Evolutionary conservation across 2,797 vertebrate species (phyloP).

Genomic region (Odontamblyopus rebecca): DNA sequence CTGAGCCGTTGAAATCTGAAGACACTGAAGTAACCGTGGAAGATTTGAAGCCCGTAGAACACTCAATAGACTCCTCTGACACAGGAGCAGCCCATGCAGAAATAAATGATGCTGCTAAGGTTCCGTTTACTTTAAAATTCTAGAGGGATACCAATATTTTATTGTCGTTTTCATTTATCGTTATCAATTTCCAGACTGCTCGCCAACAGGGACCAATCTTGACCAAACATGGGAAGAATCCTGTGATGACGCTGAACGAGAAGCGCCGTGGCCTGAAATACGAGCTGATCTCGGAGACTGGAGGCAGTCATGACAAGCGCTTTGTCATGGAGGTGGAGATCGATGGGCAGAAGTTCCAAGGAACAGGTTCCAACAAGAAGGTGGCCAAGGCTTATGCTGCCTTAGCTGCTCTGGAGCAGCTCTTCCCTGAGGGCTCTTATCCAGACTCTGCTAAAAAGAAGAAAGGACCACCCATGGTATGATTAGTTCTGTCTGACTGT

Average conservation of each 20-base stretch:
- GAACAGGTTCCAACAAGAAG: constrained; percentile 95
- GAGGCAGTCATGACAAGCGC: constrained; percentile 95
- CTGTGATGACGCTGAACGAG: constrained; percentile 97
- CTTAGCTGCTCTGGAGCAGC: constrained; percentile 87
- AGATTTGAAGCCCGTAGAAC: constrained; percentile 70
- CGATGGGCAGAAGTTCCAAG: constrained; percentile 93
- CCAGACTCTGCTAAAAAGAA: constrained; percentile 88
- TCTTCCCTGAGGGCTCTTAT: constrained; percentile 87
- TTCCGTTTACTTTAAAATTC: constrained; percentile 16
- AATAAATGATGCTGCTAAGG: constrained; percentile 62
- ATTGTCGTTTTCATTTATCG: neutral
- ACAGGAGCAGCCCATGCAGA: constrained; percentile 75
- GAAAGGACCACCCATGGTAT: constrained; percentile 82
- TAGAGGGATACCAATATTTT: neutral
- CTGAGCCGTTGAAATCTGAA: constrained; percentile 75
- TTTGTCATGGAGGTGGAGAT: constrained; percentile 99
- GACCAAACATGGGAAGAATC: constrained; percentile 96
- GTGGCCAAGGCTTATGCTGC: constrained; percentile 96
- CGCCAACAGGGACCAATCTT: constrained; percentile 95
- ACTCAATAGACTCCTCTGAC: constrained; percentile 64
- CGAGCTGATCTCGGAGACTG: constrained; percentile 93
- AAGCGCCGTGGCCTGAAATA: constrained; percentile 95
- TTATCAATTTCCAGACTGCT: constrained; percentile 71
- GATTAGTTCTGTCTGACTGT: neutral
- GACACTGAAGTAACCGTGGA: constrained; percentile 62